phyloP scores from a whole-genome alignment of 1,140 invertebrate species.

The Aphidius gifuensis region DNA sequence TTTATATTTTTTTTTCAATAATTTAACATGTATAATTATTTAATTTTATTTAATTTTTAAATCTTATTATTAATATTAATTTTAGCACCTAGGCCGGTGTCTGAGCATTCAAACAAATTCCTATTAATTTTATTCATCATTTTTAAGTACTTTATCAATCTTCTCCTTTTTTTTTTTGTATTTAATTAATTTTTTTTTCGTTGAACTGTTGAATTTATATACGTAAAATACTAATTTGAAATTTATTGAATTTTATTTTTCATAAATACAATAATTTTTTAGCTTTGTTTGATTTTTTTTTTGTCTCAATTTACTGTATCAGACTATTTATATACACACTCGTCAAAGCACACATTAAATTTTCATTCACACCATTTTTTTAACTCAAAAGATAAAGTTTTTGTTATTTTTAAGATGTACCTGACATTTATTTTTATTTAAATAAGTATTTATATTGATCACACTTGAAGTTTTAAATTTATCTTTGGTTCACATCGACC shows the following conservation, averaged over 20 bases:
- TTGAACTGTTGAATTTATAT: too few relatives aligned
- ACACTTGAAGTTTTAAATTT: not conserved
- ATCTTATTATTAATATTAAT: not conserved
- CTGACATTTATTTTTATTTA: slow-evolving; percentile 12
- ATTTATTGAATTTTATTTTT: not conserved
- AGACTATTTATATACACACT: not conserved
- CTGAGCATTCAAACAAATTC: slow-evolving; percentile 14
- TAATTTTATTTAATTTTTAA: slow-evolving; percentile 4
- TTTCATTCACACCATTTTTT: too few relatives aligned
- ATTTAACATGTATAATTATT: not conserved
- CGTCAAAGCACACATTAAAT: not conserved
- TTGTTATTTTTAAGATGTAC: slow-evolving; percentile 14
- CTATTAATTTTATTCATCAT: not conserved
- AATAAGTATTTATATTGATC: slow-evolving; percentile 4
- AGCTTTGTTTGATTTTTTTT: not conserved
- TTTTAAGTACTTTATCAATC: not conserved
- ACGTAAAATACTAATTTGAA: not conserved
- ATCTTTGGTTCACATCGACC: too few relatives aligned
- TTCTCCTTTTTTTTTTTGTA: not conserved
- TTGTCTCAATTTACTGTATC: too few relatives aligned
- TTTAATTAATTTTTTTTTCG: not conserved
- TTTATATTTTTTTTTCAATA: slow-evolving; percentile 1
- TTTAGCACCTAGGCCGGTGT: slow-evolving; percentile 13
- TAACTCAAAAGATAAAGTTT: not conserved
- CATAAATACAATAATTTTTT: not conserved